Base-by-base conservation (phyloP, 2,888 invertebrate genomes). In the Toxonevra muliebris region DNA sequence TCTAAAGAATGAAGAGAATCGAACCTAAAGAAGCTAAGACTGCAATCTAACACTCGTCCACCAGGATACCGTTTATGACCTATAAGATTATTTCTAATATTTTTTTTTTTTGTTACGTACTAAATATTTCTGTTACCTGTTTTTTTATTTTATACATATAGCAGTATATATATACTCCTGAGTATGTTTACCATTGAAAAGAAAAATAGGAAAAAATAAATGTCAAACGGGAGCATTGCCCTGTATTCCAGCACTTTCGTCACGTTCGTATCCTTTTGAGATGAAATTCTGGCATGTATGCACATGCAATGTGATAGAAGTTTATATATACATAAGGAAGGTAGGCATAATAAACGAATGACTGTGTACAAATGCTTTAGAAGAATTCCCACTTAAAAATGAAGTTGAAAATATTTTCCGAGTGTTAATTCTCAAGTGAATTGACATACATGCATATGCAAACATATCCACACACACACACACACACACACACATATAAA, bases 381-480 rank as follows among this genome's bases (percentile, higher is more conserved):
- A 65, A 68, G 64, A 58, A 64, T 60, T 65, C 41, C 64, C 68
- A 69, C 65, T 69, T 69, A 17, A 65, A 40, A 62, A 57, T 63
- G 61, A 63, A 54, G 63, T 63, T 54, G 63, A 55, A 54, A 63
- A 43, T 54, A 53, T 54, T 54, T 63, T 63, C 50, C 61, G 52
- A 63, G 61, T 62, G 66, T 42, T 75, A 74, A 73, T 71, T 71
- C 73, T 69, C 69, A 75, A 76, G 71, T 73, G 73, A 73, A 76
- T 76, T 76, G 78, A 79, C 78, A 78, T 73, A 79, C 74, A 79
- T 57, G 41, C 20, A 59, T 20, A 63, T 11, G 55, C 42, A 57
- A 41, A 61, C n/a, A 61, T 43, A 61, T 40, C 13, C 54, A 50
- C 41, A 55, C 42, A 48, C n/a, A 50, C 59, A 20, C 59, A 15